Evolutionary conservation across 2,888 invertebrate species (phyloP).

Genomic region (Rhamnusium bicolor): DNA sequence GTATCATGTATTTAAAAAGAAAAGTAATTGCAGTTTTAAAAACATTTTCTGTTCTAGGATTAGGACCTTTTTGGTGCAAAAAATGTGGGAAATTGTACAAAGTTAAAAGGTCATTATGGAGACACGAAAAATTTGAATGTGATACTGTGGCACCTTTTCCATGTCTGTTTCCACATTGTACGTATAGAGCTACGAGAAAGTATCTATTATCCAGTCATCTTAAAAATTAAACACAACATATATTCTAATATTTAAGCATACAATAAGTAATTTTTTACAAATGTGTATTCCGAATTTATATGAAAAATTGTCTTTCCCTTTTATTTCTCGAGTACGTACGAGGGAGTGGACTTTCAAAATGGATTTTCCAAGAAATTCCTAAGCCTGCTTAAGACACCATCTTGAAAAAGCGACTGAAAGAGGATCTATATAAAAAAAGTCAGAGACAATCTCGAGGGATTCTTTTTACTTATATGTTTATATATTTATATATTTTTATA

Average conservation of each 20-base stretch:
- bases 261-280: background rate
- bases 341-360: background rate
- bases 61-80: conserved; percentile 36
- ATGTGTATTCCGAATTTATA: background rate
- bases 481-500: no score
- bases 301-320: no score
- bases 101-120: conserved; percentile 45
- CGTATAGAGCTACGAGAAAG: conserved; percentile 39
- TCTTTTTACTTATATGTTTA: no score
- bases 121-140: conserved; percentile 51
- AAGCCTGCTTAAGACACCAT: no score
- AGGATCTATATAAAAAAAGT: no score
- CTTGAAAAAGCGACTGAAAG: no score
- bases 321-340: no score
- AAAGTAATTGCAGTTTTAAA: background rate
- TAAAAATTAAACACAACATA: conserved; percentile 43
- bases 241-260: conserved; percentile 21
- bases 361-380: no score
- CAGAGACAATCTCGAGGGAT: no score
- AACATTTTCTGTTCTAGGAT: conserved; percentile 9
- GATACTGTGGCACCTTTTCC: conserved; percentile 81
- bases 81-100: conserved; percentile 48
- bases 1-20: no score
- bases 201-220: conserved; percentile 45
- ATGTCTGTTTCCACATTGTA: conserved; percentile 67